These are phyloP conservation scores for Harpagifer antarcticus DNA, from an alignment of 2,797 vertebrate genomes.

Conservation along the genomic window DNA sequence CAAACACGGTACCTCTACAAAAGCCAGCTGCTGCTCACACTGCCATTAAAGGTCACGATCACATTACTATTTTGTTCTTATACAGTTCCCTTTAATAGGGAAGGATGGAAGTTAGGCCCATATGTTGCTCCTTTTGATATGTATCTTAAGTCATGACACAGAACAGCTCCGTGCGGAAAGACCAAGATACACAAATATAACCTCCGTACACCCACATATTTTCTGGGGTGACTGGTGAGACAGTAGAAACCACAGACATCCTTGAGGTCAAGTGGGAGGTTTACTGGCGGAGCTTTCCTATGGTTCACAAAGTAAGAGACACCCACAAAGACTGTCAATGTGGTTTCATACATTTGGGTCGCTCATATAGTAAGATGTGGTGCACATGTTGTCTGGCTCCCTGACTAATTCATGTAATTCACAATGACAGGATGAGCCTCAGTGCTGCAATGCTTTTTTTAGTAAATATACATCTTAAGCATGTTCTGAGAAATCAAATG, in stretches of 20 bases:
- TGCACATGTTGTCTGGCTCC: slow-evolving; percentile 36
- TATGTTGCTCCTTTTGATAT: slow-evolving; percentile 21
- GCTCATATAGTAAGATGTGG: slow-evolving; percentile 51
- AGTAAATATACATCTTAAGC: slow-evolving; percentile 21
- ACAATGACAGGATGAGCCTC: slow-evolving; percentile 47
- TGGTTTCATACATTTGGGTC: slow-evolving; percentile 43
- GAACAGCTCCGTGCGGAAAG: slow-evolving; percentile 16
- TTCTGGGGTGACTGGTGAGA: slow-evolving; percentile 67
- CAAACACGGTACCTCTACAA: slow-evolving; percentile 39
- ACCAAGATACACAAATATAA: slow-evolving; percentile 42
- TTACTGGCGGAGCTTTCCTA: slow-evolving; percentile 59
- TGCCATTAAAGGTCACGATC: slow-evolving; percentile 40
- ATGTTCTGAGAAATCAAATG: slow-evolving; percentile 42
- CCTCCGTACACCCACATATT: slow-evolving; percentile 56
- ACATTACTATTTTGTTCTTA: slow-evolving; percentile 29
- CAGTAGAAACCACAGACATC: slow-evolving; percentile 78
- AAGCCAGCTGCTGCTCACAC: slow-evolving; percentile 42
- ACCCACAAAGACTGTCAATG: slow-evolving; percentile 63
- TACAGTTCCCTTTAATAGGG: slow-evolving; percentile 9
- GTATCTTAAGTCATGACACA: slow-evolving; percentile 5
- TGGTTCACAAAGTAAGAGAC: slow-evolving; percentile 65
- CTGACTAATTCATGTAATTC: slow-evolving; percentile 62
- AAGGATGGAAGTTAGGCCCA: background rate
- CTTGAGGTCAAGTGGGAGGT: slow-evolving; percentile 78
- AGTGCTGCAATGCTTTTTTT: slow-evolving; percentile 32